phyloP scores from a whole-genome alignment of 2,888 invertebrate genomes.

The Hipparchia semele region DNA sequence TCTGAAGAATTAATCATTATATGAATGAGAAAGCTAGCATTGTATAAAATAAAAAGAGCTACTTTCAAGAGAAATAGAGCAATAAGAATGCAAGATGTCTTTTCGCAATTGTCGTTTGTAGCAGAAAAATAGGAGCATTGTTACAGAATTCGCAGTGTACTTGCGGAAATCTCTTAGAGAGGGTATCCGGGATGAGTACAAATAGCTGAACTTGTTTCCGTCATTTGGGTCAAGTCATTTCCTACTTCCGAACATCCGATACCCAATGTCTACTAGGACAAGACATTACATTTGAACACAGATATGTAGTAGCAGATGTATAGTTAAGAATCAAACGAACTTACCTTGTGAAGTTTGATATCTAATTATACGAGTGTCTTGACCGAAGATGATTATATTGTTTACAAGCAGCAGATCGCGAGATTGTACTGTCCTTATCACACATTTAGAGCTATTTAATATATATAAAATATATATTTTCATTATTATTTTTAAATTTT shows the following conservation, averaged over 20 bases:
- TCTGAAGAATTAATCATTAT: neutral
- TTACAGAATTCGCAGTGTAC: conserved; percentile 49
- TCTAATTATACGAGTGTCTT: no score
- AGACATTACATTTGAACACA: conserved; percentile 38
- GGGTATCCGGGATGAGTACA: conserved; percentile 57
- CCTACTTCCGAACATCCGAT: conserved; percentile 57
- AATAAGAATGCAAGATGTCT: conserved; percentile 16
- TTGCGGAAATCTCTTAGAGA: conserved; percentile 53
- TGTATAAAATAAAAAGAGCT: neutral
- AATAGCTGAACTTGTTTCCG: conserved; percentile 64
- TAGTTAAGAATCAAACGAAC: no score
- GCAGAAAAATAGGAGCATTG: conserved; percentile 32
- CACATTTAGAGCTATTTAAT: no score
- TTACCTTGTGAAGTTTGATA: no score
- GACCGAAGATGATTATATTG: no score
- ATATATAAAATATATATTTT: no score
- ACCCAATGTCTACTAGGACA: conserved; percentile 51
- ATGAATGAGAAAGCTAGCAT: neutral
- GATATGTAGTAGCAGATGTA: conserved; percentile 25
- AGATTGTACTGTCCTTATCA: no score
- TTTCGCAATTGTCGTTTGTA: conserved; percentile 22
- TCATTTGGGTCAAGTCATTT: conserved; percentile 64
- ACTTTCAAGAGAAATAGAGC: neutral
- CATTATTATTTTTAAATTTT: no score
- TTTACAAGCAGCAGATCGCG: no score